Percentiles rank a stretch among this genome's conserved stretches.
phyloP scores from a whole-genome alignment of 2,113 vertebrate species.

The Toxotes jaculatrix region DNA sequence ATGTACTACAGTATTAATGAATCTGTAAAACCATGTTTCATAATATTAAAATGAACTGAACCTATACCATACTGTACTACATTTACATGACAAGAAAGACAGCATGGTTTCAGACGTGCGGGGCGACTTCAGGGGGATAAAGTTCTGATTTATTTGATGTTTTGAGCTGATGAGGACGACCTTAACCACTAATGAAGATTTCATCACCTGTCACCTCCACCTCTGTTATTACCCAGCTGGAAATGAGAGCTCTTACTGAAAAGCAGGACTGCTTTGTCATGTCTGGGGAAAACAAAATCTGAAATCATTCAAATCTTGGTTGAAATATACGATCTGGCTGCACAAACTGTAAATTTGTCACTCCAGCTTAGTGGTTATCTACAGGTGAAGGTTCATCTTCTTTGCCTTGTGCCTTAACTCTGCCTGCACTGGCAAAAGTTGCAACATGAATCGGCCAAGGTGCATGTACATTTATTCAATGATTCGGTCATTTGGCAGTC shows the following conservation, averaged over 20 bases:
- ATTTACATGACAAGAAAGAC: too few relatives aligned
- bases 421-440: not conserved
- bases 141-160: too few relatives aligned
- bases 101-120: too few relatives aligned
- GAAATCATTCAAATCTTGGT: not conserved
- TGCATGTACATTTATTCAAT: conserved; percentile 20
- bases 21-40: too few relatives aligned
- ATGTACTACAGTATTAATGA: too few relatives aligned
- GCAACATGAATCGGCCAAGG: not conserved
- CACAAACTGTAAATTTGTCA: not conserved
- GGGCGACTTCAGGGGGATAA: too few relatives aligned
- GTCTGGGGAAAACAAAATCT: not conserved
- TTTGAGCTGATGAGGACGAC: too few relatives aligned
- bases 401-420: conserved; percentile 3
- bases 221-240: not conserved
- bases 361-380: conserved; percentile 1
- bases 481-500: conserved; percentile 31
- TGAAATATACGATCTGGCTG: conserved; percentile 5
- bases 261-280: not conserved
- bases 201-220: not conserved
- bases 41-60: too few relatives aligned
- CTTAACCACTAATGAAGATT: too few relatives aligned
- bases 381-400: conserved; percentile 13
- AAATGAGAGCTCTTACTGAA: not conserved
- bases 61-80: too few relatives aligned